Conservation (phyloP, 2,888 invertebrate genomes). For the Eupithecia inturbata region DNA sequence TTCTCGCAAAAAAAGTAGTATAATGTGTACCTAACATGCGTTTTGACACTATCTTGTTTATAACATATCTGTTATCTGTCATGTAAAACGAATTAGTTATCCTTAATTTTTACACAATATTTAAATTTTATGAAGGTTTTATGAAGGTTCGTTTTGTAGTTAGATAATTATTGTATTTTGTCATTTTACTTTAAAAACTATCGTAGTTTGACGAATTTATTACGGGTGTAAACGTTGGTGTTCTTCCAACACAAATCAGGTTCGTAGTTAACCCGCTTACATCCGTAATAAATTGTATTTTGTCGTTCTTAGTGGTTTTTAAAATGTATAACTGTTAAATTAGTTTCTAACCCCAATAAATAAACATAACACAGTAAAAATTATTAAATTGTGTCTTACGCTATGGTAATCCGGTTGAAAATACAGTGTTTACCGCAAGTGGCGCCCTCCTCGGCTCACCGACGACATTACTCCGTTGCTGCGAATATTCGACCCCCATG, state of each 20-base stretch:
- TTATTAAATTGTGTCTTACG: slow-evolving; percentile 56
- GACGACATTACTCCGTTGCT: slow-evolving; percentile 91
- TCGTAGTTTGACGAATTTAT: no score
- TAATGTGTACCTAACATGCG: not conserved
- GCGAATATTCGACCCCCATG: slow-evolving; percentile 90
- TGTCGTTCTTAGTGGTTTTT: slow-evolving; percentile 46
- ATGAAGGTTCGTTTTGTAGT: slow-evolving; percentile 51
- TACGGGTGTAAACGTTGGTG: no score
- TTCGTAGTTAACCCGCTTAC: no score
- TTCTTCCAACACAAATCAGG: no score
- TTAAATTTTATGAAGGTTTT: not conserved
- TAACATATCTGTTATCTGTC: not conserved
- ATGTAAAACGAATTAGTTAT: not conserved
- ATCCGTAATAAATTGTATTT: no score
- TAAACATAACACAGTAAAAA: slow-evolving; percentile 47
- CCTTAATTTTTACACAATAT: slow-evolving; percentile 43
- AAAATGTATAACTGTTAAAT: slow-evolving; percentile 53
- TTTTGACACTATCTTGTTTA: not conserved
- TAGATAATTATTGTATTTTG: slow-evolving; percentile 43
- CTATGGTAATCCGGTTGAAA: slow-evolving; percentile 64
- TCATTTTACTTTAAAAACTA: no score
- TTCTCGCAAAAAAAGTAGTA: not conserved
- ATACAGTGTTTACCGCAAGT: slow-evolving; percentile 90
- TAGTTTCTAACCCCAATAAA: slow-evolving; percentile 51
- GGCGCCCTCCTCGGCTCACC: slow-evolving; percentile 92